Evolutionary conservation across 2,888 invertebrate genomes (phyloP).

Genomic region (Scotopteryx bipunctaria): DNA sequence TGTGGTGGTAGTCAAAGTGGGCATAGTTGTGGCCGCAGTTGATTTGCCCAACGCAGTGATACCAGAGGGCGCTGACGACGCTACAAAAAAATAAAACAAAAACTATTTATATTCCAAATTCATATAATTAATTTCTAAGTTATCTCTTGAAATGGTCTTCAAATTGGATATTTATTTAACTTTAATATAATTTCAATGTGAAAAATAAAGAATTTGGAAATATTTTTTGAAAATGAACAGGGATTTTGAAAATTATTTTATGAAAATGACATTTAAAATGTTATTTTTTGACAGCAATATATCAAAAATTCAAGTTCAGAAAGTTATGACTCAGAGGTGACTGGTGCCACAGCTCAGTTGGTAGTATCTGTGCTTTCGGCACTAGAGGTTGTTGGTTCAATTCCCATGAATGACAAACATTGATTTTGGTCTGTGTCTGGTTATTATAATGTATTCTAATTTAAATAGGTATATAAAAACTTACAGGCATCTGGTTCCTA

Average conservation of each 20-base stretch:
- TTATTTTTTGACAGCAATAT: background rate
- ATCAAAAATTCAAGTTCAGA: background rate
- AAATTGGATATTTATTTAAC: too few species aligned
- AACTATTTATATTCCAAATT: background rate
- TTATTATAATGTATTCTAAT: too few species aligned
- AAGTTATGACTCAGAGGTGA: background rate
- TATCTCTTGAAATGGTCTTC: too few species aligned
- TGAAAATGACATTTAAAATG: background rate
- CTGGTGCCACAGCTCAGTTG: too few species aligned
- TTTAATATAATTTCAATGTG: too few species aligned
- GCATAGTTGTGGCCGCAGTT: slow-evolving; percentile 54
- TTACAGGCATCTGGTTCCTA: too few species aligned
- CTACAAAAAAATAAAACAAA: slow-evolving; percentile 45
- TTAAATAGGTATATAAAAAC: too few species aligned
- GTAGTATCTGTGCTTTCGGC: too few species aligned
- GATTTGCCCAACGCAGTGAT: slow-evolving; percentile 60
- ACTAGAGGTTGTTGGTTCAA: too few species aligned
- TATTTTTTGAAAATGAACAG: background rate
- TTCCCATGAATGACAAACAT: too few species aligned
- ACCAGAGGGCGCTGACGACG: slow-evolving; percentile 61
- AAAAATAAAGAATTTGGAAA: background rate
- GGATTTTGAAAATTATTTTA: background rate
- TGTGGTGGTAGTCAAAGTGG: slow-evolving; percentile 55
- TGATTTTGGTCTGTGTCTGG: too few species aligned
- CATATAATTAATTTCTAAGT: too few species aligned